Percentiles rank a stretch among this genome's conserved stretches.
phyloP scores from a whole-genome alignment of 2,797 vertebrate species.

The Pangasius sanitwongsei region DNA sequence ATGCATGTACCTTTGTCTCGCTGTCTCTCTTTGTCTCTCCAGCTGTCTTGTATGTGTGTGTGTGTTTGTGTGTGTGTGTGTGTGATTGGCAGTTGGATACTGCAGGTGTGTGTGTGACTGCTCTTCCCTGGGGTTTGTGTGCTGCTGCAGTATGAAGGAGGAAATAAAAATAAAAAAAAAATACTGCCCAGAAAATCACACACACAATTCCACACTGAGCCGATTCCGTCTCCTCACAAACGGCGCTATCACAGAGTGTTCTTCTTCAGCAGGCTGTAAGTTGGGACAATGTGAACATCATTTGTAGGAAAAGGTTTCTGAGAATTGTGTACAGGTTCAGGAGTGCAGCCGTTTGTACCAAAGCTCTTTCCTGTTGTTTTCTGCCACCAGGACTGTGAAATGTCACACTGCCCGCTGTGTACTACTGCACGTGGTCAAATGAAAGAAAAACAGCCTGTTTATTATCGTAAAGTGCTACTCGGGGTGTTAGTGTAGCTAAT shows the following conservation, averaged over 20 bases:
- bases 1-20: not conserved
- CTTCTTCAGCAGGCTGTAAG: not conserved
- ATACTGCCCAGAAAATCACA: not conserved
- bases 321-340: not conserved
- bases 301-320: not conserved
- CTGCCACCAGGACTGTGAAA: not conserved
- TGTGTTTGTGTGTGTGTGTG: constrained; percentile 5
- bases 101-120: constrained; percentile 45
- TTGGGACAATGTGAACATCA: not conserved
- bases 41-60: constrained; percentile 9
- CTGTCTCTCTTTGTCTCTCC: too few relatives aligned
- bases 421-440: not conserved
- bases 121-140: constrained; percentile 9
- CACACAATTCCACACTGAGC: constrained; percentile 51
- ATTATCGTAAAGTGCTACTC: not conserved
- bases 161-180: not conserved
- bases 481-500: not conserved
- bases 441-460: not conserved
- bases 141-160: constrained; percentile 42
- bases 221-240: constrained; percentile 57
- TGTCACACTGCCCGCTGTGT: not conserved
- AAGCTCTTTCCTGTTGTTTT: not conserved
- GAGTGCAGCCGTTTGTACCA: not conserved
- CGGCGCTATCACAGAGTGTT: not conserved
- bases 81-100: not conserved